Evolutionary conservation across 2,113 vertebrate species (phyloP).

Genomic region (Lepus europaeus): DNA sequence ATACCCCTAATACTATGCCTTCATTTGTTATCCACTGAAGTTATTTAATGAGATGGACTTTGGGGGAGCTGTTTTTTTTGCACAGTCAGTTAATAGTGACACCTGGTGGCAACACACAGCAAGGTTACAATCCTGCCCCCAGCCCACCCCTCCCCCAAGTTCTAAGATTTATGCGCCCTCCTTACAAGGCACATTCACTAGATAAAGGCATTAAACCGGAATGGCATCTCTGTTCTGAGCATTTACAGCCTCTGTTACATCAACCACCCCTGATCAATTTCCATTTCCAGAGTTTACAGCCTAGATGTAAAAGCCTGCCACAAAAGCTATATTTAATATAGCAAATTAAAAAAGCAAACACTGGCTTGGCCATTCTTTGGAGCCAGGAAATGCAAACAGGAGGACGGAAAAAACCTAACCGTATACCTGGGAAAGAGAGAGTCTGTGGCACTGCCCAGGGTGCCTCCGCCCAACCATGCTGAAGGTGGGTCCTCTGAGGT

Average conservation of each 20-base stretch:
- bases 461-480: background rate
- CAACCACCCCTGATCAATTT: constrained; percentile 83
- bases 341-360: constrained; percentile 84
- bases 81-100: constrained; percentile 81
- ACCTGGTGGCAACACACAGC: constrained; percentile 78
- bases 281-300: constrained; percentile 84
- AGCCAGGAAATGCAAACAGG: constrained; percentile 62
- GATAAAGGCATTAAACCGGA: constrained; percentile 83
- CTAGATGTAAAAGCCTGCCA: constrained; percentile 81
- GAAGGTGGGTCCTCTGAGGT: background rate
- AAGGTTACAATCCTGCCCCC: constrained; percentile 23
- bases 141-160: background rate
- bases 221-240: constrained; percentile 80
- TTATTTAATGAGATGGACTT: constrained; percentile 62
- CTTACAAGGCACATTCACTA: constrained; percentile 76
- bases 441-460: background rate
- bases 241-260: constrained; percentile 82
- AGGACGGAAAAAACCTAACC: constrained; percentile 51
- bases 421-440: too few relatives aligned
- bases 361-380: constrained; percentile 69
- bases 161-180: constrained; percentile 78
- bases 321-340: constrained; percentile 81
- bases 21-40: constrained; percentile 62
- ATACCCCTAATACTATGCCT: constrained; percentile 37
- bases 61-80: constrained; percentile 52